These are phyloP conservation scores for Premnoplex brunnescens DNA, from an alignment of 2,797 vertebrate species.

Conservation along the genomic window DNA sequence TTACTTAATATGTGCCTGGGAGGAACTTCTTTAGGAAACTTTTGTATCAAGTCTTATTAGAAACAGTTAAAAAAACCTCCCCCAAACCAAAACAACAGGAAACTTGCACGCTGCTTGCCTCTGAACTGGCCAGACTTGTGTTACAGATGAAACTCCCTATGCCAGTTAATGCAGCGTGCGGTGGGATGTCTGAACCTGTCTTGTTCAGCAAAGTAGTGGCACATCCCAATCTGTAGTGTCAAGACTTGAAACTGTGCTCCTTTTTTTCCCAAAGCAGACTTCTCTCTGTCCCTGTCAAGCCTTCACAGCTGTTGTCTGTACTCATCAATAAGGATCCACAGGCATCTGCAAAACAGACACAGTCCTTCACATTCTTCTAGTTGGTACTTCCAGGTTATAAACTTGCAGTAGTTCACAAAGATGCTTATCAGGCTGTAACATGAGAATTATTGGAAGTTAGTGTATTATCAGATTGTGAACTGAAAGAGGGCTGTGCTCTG, in stretches of 20 bases:
- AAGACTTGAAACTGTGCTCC: not conserved
- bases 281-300: not conserved
- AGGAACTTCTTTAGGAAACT: not conserved
- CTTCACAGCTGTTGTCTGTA: not conserved
- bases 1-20: not conserved
- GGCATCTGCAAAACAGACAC: not conserved
- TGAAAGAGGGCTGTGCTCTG: not conserved
- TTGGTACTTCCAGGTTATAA: not conserved
- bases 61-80: not conserved
- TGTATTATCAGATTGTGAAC: not conserved
- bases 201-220: not conserved
- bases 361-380: not conserved
- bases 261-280: not conserved
- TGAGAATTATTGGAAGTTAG: not conserved
- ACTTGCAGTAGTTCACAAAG: not conserved
- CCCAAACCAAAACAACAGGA: not conserved
- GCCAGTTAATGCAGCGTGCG: not conserved
- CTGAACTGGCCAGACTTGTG: not conserved
- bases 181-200: not conserved
- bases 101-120: not conserved
- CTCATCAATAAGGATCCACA: accelerated
- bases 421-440: not conserved
- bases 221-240: not conserved
- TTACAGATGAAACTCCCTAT: not conserved
- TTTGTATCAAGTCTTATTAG: not conserved